Percentiles rank a stretch among this genome's conserved stretches.
phyloP scores from a whole-genome alignment of 2,113 vertebrate genomes.

The Grammomys dolichurus region DNA sequence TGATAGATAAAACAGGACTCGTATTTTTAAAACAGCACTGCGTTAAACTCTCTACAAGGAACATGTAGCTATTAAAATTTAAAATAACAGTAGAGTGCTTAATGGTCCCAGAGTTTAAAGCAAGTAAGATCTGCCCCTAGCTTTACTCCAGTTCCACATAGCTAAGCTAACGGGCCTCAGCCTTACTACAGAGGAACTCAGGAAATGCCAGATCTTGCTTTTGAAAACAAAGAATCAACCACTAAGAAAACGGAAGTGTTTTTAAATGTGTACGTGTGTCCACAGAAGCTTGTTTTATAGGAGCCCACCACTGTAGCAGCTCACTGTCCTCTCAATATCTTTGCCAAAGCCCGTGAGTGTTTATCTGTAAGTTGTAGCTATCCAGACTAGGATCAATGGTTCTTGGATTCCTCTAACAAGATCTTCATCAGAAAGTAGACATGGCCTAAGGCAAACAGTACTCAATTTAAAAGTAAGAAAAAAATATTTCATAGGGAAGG shows the following conservation, averaged over 20 bases:
- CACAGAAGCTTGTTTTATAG: neutral
- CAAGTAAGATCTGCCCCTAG: neutral
- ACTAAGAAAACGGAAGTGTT: conserved; percentile 14
- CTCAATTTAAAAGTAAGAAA: neutral
- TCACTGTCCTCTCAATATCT: conserved; percentile 19
- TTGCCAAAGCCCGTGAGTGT: neutral
- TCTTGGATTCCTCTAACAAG: conserved; percentile 9
- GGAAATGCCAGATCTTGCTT: neutral
- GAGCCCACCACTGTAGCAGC: conserved; percentile 20
- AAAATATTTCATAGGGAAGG: neutral
- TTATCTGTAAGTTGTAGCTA: conserved; percentile 31
- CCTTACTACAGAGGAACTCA: neutral
- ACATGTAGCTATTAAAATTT: neutral
- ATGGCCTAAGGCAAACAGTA: conserved; percentile 22
- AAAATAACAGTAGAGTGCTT: neutral
- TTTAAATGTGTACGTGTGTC: neutral
- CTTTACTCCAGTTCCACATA: neutral
- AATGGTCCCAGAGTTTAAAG: conserved; percentile 2
- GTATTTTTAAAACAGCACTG: neutral
- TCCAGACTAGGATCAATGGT: neutral
- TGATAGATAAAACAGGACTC: neutral
- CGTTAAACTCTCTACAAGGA: conserved; percentile 5
- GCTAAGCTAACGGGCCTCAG: neutral
- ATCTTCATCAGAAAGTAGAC: conserved; percentile 19
- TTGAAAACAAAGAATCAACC: neutral